Base-by-base conservation (phyloP, 1,140 invertebrate species). In the Mizuhopecten yessoensis region DNA sequence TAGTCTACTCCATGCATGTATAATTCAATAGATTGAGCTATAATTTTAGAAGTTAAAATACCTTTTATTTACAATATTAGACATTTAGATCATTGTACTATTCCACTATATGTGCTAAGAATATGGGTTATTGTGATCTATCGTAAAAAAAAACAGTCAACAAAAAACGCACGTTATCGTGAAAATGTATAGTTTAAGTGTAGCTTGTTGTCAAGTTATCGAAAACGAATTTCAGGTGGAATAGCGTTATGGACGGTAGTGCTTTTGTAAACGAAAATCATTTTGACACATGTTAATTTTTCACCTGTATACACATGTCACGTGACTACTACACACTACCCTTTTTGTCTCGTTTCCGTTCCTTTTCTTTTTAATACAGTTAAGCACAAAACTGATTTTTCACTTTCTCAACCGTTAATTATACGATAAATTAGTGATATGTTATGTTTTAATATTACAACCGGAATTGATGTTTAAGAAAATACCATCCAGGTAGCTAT, bases 271-370 rank as follows among this genome's bases (percentile, higher is more conserved):
- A 29, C 57, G n/a, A 75, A 75, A 75, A 75, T 13, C n/a, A 75
- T 75, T 75, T 29, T n/a, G 57, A 75, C 57, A 75, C 57, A 75
- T 75, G 57, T 75, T 75, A 29, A 17, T 75, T 29, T 75, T 75
- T 75, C 57, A 75, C 57, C 57, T 75, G 57, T 75, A 75, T 75
- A 7, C 17, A 75, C 57, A 75, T 29, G 57, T 75, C 57, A 75
- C 57, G 57, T 75, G 57, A 75, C 17, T 75, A 75, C 57, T 75
- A 75, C 57, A 75, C 20, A 75, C 13, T 29, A 17, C 3, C 3
- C 23, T 75, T 3, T 5, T n/a, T n/a, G 57, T 75, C 23, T 75
- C n/a, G 11, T 29, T 75, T 75, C 57, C 57, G 57, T 13, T 75
- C 23, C 57, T 29, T 75, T 7, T n/a, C 3, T 75, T 75, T 1